Evolutionary conservation across 2,113 vertebrate species (phyloP).

Genomic region (Scomber japonicus): DNA sequence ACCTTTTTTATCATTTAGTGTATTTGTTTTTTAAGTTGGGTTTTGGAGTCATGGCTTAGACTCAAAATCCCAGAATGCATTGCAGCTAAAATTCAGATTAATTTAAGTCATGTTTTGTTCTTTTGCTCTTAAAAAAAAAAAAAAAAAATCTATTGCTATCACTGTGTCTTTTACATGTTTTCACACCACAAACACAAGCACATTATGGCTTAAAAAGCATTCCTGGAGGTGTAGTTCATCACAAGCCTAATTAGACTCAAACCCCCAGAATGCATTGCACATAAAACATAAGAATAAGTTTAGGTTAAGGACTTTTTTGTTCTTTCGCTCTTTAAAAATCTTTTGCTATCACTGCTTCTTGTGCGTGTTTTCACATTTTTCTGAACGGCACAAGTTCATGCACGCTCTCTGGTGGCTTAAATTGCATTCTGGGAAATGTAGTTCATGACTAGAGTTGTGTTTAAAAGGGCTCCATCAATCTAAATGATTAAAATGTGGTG

Average conservation of each 20-base stretch:
- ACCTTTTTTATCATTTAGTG: too few relatives aligned
- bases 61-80: constrained; percentile 32
- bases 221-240: too few relatives aligned
- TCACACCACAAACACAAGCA: too few relatives aligned
- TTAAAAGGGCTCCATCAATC: not conserved
- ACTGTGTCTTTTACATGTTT: too few relatives aligned
- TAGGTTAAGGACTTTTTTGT: too few relatives aligned
- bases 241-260: too few relatives aligned
- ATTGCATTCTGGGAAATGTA: constrained; percentile 40
- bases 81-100: not conserved
- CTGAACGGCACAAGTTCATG: not conserved
- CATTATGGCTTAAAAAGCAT: too few relatives aligned
- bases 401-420: not conserved
- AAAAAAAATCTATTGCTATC: too few relatives aligned
- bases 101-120: not conserved
- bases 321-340: not conserved
- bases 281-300: too few relatives aligned
- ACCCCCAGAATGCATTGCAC: too few relatives aligned
- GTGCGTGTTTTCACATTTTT: not conserved
- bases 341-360: not conserved
- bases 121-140: not conserved
- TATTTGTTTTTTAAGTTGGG: too few relatives aligned
- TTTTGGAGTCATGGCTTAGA: not conserved
- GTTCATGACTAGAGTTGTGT: not conserved
- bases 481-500: not conserved